Evolutionary conservation across 2,113 vertebrate species (phyloP).

Genomic region (Prinia subflava): DNA sequence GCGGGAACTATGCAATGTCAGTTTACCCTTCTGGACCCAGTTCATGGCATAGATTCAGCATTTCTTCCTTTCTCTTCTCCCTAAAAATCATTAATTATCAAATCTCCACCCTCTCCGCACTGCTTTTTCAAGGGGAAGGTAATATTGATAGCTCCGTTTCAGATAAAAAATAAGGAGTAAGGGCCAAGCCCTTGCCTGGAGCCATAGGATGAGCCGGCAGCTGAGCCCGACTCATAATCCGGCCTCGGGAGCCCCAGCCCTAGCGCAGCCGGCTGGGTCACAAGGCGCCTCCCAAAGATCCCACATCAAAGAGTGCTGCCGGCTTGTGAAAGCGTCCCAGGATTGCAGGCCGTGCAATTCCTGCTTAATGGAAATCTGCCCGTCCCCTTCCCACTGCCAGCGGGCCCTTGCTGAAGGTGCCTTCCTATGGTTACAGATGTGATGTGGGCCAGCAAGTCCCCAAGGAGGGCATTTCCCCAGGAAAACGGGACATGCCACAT

Average conservation of each 20-base stretch:
- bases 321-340: background rate
- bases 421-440: background rate
- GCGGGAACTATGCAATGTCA: rapidly evolving
- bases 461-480: no score
- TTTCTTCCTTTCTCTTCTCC: background rate
- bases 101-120: background rate
- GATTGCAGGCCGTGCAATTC: background rate
- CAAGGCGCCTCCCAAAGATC: background rate
- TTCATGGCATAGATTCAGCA: rapidly evolving
- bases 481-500: rapidly evolving
- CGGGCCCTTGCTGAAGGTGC: rapidly evolving
- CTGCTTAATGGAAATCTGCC: background rate
- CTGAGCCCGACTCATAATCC: background rate
- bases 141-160: background rate
- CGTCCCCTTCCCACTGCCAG: background rate
- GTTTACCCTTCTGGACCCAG: background rate
- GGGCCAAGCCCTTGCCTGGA: background rate
- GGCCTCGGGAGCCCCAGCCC: background rate
- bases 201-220: background rate
- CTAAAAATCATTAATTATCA: background rate
- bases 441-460: background rate
- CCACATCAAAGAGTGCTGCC: conserved; percentile 29
- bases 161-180: background rate
- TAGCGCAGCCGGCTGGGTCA: background rate
- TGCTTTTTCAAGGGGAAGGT: background rate